phyloP scores from a whole-genome alignment of 1,140 invertebrate species.

The Magallana ariakensis region DNA sequence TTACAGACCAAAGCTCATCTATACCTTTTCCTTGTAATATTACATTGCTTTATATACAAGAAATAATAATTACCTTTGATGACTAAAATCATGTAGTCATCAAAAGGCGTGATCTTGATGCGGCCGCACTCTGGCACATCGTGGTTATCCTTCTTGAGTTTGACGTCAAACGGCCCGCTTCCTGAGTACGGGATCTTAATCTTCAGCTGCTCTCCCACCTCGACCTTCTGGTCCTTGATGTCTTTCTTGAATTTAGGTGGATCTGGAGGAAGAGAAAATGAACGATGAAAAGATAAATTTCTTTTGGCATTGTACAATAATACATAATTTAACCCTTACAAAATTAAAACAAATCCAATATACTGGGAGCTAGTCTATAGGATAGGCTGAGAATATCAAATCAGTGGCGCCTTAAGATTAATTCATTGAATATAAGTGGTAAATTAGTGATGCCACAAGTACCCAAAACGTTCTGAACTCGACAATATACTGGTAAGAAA shows the following conservation, averaged over 20 bases:
- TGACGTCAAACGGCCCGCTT: conserved; percentile 93
- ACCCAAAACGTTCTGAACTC: no score
- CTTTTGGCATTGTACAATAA: neutral
- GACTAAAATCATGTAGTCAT: conserved; percentile 94
- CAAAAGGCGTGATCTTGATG: conserved; percentile 95
- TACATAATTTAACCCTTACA: neutral
- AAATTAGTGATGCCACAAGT: no score
- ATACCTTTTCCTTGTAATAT: no score
- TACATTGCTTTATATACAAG: no score
- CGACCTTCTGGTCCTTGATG: conserved; percentile 74
- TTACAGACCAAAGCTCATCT: no score
- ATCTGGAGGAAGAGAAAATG: conserved; percentile 80
- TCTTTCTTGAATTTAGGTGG: conserved; percentile 86
- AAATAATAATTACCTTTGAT: conserved; percentile 73
- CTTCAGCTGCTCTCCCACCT: conserved; percentile 79
- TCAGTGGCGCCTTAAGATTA: no score
- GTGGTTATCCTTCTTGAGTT: conserved; percentile 89
- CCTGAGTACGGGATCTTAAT: conserved; percentile 83
- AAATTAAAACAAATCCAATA: no score
- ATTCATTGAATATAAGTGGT: no score
- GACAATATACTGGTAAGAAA: no score
- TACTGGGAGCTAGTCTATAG: no score
- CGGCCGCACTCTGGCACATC: conserved; percentile 88
- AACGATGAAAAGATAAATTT: neutral
- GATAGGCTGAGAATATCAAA: no score